phyloP scores from a whole-genome alignment of 2,888 invertebrate genomes.

The Himalopsyche anomala region DNA sequence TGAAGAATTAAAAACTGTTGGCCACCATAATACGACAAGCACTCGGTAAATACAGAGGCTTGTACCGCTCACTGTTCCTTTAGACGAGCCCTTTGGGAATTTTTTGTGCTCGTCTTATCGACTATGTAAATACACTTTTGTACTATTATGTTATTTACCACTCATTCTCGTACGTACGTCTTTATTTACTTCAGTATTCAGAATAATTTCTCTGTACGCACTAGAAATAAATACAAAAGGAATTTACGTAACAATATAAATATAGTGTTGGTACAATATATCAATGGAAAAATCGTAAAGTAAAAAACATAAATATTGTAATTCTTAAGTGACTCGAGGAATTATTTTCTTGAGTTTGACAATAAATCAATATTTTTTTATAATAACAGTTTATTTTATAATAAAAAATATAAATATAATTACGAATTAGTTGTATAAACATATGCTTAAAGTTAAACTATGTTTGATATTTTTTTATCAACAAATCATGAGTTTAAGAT shows the following conservation, averaged over 20 bases:
- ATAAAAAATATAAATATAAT: too few relatives aligned
- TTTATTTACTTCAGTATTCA: conserved; percentile 47
- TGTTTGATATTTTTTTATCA: too few relatives aligned
- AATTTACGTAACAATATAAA: background rate
- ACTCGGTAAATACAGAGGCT: conserved; percentile 56
- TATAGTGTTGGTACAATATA: too few relatives aligned
- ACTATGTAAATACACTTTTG: conserved; percentile 65
- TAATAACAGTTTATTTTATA: too few relatives aligned
- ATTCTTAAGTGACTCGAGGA: too few relatives aligned
- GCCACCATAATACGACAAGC: background rate
- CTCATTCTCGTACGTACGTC: conserved; percentile 50
- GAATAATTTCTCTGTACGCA: background rate
- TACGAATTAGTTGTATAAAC: too few relatives aligned
- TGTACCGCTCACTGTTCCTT: conserved; percentile 57
- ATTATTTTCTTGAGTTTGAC: too few relatives aligned
- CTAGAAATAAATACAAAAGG: background rate
- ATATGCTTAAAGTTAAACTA: too few relatives aligned
- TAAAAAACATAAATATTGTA: too few relatives aligned
- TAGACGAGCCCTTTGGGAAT: conserved; percentile 63
- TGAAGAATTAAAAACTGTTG: background rate
- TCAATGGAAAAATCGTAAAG: too few relatives aligned
- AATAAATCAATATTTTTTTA: too few relatives aligned
- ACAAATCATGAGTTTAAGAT: too few relatives aligned
- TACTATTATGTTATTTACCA: conserved; percentile 63
- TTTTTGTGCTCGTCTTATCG: conserved; percentile 65